Evolutionary conservation across 2,888 invertebrate genomes (phyloP), one percentile per base, ranked within the genome.

Genomic region (Nemapogon koenigi): DNA sequence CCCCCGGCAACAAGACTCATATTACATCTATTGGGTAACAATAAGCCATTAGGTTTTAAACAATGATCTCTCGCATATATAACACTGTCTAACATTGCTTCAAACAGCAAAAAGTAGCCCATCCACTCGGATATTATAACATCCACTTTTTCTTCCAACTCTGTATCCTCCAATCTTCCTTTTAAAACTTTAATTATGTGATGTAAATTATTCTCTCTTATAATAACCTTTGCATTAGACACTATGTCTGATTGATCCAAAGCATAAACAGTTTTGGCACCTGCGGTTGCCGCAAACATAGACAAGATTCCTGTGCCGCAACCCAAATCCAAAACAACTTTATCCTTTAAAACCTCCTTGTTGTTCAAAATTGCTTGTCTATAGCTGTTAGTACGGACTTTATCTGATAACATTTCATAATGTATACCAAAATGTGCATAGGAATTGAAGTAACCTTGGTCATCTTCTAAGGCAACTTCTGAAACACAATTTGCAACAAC

Each of bases 121-220:
- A 98, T 98, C 96, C 97, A 98, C 65, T 98, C 97, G 0, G 97
- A 97, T 2, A 98, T 87, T 47, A 98, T 93, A 3, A 96, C 85
- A 62, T 98, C 97, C 25, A 91, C 90, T 65, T 90, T 87, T 39
- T 88, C 85, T 1, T 90, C 90, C 33, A 94, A 63, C 37, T 82
- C 75, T 3, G 90, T 88, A 48, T 94, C 89, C 65, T 97, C 97
- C 16, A 97, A 68, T 50, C 90, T 83, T 1, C 95, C 95, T 70
- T 92, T 94, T 0, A 94, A 78, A 38, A 94, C 81, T 43, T 85
- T 83, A 27, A 97, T 88, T 47, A 82, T 83, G 43, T 88, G 79
- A 38, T 86, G 82, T 26, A 91, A 70, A 43, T 86, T 83, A 61
- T 94, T 94, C 66, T 93, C 91, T 55, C 90, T 88, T 19, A 96